Conservation (phyloP, 2,113 vertebrate genomes). For the Pampusana beccarii region DNA sequence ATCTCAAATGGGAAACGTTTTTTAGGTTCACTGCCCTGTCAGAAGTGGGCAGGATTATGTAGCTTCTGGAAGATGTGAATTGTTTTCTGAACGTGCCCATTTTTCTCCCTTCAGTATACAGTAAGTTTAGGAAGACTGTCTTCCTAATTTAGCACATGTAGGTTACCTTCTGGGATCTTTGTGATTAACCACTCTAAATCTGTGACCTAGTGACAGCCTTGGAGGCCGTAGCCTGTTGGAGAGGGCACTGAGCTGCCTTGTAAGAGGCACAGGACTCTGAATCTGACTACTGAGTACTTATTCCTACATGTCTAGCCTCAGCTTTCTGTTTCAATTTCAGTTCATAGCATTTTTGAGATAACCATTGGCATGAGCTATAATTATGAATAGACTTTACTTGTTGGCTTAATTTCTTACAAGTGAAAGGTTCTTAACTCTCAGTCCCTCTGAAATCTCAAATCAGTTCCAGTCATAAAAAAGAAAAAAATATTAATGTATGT, state of each 20-base stretch:
- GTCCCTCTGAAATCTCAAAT: background rate
- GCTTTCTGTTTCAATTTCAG: background rate
- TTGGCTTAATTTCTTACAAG: background rate
- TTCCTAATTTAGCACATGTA: background rate
- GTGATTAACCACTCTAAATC: background rate
- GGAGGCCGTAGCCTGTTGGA: background rate
- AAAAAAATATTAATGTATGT: too few relatives aligned
- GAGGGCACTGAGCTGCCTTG: background rate
- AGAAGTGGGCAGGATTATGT: background rate
- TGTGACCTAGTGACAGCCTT: background rate
- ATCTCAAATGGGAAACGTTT: background rate
- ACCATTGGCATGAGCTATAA: rapidly evolving
- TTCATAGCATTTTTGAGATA: background rate
- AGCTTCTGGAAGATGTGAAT: background rate
- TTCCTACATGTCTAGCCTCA: background rate
- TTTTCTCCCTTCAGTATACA: background rate
- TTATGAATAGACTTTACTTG: background rate
- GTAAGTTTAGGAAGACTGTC: background rate
- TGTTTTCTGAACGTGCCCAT: background rate
- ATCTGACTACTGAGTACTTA: background rate
- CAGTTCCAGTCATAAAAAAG: background rate
- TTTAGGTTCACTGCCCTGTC: background rate
- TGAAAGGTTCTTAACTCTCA: background rate
- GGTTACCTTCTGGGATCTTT: background rate
- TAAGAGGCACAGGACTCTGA: background rate